Evolutionary conservation across 2,888 invertebrate species (phyloP), one percentile per base, ranked within the genome.

Genomic region (Epinotia ramella): DNA sequence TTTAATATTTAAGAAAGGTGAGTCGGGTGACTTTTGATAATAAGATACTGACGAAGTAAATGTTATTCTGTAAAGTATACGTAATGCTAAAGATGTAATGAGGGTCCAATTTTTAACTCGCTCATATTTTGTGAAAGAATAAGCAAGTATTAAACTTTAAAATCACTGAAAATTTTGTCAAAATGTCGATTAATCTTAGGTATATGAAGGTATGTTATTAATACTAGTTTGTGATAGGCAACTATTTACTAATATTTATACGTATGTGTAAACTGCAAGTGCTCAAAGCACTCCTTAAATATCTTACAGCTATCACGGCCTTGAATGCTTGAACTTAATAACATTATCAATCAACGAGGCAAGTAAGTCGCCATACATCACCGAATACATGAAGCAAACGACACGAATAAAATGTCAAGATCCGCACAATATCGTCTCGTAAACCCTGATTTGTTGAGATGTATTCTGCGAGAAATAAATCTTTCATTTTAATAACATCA

Each of bases 281-380:
- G 89, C 88, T 86, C 84, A 81, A 83, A 89, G 89, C 89, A 89
- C 87, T 86, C 84, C 77, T 78, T 77, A 85, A 77, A 81, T 87
- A 88, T 78, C 89, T 91, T 91, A 91, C 46, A 80, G 78, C 89
- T 92, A 92, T 91, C 92, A 92, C 92, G 92, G 92, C 91, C 92
- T 86, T 89, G 84, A 87, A 88, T 86, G 86, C 83, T 87, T 78
- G 86, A 87, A 87, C 84, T 82, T 85, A 85, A 69, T 85, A 85
- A 69, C 59, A 60, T 46, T 69, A 69, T 46, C 33, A 28, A 33
- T 33, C 69, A 24, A 28, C 69, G 59, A 46, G 59, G 24, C 16
- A 46, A 40, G 3, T 2, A 69, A 60, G 69, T 60, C 0, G 2
- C 24, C 59, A 69, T 11, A 69, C 5, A 46, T 69, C 69, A 59